Evolutionary conservation across 2,113 vertebrate species (phyloP), one percentile per base, ranked within the genome.

Genomic region (Dipodomys spectabilis): DNA sequence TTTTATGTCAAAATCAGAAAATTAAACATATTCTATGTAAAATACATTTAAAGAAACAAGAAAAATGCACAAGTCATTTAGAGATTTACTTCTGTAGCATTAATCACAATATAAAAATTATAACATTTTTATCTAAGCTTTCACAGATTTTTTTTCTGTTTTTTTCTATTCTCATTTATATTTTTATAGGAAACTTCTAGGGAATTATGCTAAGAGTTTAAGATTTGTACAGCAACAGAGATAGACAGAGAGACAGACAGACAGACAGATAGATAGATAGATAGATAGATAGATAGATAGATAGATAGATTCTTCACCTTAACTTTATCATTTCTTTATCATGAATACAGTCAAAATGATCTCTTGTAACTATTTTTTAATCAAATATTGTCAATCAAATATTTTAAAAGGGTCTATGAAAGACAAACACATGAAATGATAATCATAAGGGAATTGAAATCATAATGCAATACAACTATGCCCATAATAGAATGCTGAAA

Each of bases 1-100:
- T 92, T 88, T 44, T 30, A 85, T 30, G 60, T 73, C 28, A 65
- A 45, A 95, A 16, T 90, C 35, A 93, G 64, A 82, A 87, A 75
- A 79, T 60, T 32, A 92, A 93, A 92, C 35, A 27, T 49, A 91
- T 90, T 65, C 68, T 60, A 28, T 20, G 16, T 2, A 87, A 57
- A 23, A 95, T 78, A 64, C 8, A n/a, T 74, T 53, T 64, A 79
- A 27, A 83, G 78, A 93, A 86, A 60, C 32, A 81, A 49, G 28
- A 65, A 25, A 86, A 82, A 87, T n/a, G 25, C 15, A 32, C 23
- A 74, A 57, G 69, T 86, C 35, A 64, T 65, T 92, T 45, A 86
- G 20, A 11, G 45, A 23, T 83, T 90, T 71, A 75, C 16, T 86
- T 19, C 30, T 71, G 2, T 49, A 91, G 28, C 23, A n/a, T 13